Percentiles rank a stretch among this genome's conserved stretches.
phyloP scores from a whole-genome alignment of 30 jellyfish, hydroid and myxozoan species.

The Aurelia sp. region DNA sequence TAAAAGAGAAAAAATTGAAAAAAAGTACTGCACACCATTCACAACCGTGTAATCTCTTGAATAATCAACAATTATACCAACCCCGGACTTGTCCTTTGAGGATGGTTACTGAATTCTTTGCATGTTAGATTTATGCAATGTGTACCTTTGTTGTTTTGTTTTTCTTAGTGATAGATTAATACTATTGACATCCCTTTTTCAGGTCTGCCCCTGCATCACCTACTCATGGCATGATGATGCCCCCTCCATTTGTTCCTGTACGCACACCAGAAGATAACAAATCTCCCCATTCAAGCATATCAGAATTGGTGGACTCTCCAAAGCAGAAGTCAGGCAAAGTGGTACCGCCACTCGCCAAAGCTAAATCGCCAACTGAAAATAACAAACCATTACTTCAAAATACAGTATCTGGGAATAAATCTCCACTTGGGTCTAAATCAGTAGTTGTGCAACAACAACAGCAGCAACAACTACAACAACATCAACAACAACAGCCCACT shows the following conservation, averaged over 20 bases:
- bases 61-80: too few species aligned
- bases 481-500: constrained; percentile 48
- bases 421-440: constrained; percentile 41
- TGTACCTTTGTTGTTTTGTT: too few species aligned
- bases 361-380: constrained; percentile 51
- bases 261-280: constrained; percentile 72
- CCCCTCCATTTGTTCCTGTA: constrained; percentile 90
- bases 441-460: constrained; percentile 42
- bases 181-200: neutral
- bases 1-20: too few species aligned
- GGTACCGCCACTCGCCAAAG: constrained; percentile 39
- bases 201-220: constrained; percentile 99
- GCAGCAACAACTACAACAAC: constrained; percentile 57
- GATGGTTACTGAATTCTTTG: too few species aligned
- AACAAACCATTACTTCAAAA: constrained; percentile 23
- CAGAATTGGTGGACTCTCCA: constrained; percentile 28
- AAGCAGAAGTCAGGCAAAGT: constrained; percentile 59
- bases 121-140: too few species aligned
- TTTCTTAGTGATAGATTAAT: too few species aligned
- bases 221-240: constrained; percentile 99
- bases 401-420: constrained; percentile 23
- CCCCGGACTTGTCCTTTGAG: too few species aligned
- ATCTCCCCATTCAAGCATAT: constrained; percentile 36
- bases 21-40: too few species aligned
- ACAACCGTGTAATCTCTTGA: too few species aligned